Evolutionary conservation across 2,113 vertebrate species (phyloP).

Genomic region (Rhagologus leucostigma): DNA sequence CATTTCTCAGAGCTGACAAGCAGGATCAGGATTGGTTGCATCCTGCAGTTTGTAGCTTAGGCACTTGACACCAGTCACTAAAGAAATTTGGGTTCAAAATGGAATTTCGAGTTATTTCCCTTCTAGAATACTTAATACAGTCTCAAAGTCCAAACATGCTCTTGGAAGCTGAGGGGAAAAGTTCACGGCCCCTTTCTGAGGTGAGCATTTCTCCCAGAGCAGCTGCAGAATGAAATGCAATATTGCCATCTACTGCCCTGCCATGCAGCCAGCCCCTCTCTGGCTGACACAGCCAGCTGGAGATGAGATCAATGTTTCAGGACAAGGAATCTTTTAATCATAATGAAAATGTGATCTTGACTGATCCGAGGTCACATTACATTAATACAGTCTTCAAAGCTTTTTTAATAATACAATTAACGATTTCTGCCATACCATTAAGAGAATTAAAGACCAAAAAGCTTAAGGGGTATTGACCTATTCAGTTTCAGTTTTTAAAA

Average conservation of each 20-base stretch:
- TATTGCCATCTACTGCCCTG: conserved; percentile 63
- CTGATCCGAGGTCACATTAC: conserved; percentile 7
- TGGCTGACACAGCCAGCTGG: background rate
- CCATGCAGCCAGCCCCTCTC: rapidly evolving
- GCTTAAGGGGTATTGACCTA: conserved; percentile 31
- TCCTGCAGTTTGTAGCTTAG: background rate
- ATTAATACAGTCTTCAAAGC: conserved; percentile 19
- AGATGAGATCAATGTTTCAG: conserved; percentile 10
- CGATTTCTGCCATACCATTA: background rate
- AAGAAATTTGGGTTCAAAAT: background rate
- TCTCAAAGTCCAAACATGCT: background rate
- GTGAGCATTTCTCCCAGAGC: background rate
- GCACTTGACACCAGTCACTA: background rate
- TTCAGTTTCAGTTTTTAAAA: conserved; percentile 2
- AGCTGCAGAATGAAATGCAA: conserved; percentile 55
- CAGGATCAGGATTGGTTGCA: background rate
- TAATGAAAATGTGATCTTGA: conserved; percentile 36
- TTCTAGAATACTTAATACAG: background rate
- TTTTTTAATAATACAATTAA: conserved; percentile 33
- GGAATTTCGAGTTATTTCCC: background rate
- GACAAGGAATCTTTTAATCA: conserved; percentile 32
- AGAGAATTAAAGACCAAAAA: conserved; percentile 39
- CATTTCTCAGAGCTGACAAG: background rate
- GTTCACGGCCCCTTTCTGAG: conserved; percentile 36
- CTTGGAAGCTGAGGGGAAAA: conserved; percentile 44